Percentiles rank a stretch among this genome's conserved stretches.
phyloP scores from a whole-genome alignment of 64 coral and sea anemone genomes.

The Orbicella faveolata region DNA sequence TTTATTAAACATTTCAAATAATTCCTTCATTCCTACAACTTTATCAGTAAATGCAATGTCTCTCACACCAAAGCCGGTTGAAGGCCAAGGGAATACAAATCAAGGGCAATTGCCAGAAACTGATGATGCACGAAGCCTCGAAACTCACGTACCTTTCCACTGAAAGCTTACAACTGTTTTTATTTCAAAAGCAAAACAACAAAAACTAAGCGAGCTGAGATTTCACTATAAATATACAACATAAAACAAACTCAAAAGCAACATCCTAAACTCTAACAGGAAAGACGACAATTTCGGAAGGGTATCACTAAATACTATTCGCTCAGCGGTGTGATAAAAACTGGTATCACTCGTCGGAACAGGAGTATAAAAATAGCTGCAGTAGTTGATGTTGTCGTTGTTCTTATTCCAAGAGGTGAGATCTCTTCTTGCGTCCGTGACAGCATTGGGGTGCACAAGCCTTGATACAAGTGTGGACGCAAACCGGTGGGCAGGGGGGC shows the following conservation, averaged over 20 bases:
- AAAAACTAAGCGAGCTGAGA: constrained; percentile 47
- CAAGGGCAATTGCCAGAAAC: neutral
- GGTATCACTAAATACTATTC: constrained; percentile 15
- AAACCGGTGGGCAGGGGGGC: constrained; percentile 97
- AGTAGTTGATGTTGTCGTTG: constrained; percentile 6
- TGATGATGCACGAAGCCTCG: neutral
- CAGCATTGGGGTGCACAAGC: constrained; percentile 93
- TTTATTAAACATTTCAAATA: constrained; percentile 50
- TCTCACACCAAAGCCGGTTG: neutral
- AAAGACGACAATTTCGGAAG: neutral
- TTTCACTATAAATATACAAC: constrained; percentile 25
- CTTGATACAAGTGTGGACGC: constrained; percentile 97
- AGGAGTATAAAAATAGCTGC: constrained; percentile 50
- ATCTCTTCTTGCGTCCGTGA: constrained; percentile 88
- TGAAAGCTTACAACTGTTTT: constrained; percentile 18
- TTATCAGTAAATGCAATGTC: neutral
- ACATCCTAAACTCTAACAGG: neutral
- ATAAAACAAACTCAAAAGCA: constrained; percentile 26
- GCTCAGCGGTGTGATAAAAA: constrained; percentile 27
- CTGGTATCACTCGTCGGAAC: constrained; percentile 7
- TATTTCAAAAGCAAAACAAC: constrained; percentile 37
- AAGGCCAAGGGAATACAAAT: neutral
- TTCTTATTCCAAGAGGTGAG: constrained; percentile 54
- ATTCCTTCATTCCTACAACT: constrained; percentile 27
- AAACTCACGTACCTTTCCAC: constrained; percentile 2